A percentile compares a stretch with the other conserved stretches of the same genome.
Conservation (phyloP, 2,888 invertebrate species). For the Therioaphis trifolii region DNA sequence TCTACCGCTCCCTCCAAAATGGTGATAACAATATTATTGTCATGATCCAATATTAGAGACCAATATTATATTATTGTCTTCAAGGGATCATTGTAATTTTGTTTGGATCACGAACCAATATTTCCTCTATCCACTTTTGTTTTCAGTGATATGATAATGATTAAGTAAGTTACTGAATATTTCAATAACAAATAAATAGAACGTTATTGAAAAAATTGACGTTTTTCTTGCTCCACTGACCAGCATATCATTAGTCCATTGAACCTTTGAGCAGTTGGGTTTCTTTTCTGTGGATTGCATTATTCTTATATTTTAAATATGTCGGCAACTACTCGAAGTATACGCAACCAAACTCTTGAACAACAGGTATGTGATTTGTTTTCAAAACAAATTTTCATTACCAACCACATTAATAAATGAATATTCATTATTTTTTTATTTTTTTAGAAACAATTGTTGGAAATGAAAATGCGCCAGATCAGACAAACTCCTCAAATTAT, state of each 20-base stretch:
- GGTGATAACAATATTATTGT: too few relatives aligned
- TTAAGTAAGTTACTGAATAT: neutral
- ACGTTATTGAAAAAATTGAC: slow-evolving; percentile 31
- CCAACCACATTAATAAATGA: neutral
- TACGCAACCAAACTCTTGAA: slow-evolving; percentile 86
- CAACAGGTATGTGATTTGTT: slow-evolving; percentile 78
- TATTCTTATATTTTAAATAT: slow-evolving; percentile 6
- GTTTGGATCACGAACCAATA: neutral
- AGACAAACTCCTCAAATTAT: slow-evolving; percentile 87
- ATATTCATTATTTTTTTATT: neutral
- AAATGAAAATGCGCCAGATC: slow-evolving; percentile 89
- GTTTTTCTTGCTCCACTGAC: neutral
- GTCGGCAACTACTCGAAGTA: slow-evolving; percentile 68
- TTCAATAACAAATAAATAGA: neutral
- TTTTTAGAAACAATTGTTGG: slow-evolving; percentile 83
- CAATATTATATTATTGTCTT: too few relatives aligned
- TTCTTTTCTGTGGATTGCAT: neutral
- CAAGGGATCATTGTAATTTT: slow-evolving; percentile 2
- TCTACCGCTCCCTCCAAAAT: too few relatives aligned
- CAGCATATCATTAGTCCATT: neutral
- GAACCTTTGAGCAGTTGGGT: neutral
- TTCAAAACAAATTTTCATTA: neutral
- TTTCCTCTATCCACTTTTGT: neutral
- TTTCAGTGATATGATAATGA: slow-evolving; percentile 6
- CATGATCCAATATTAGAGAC: too few relatives aligned